These are phyloP conservation scores for Epinotia ramella DNA, from an alignment of 2,888 invertebrate genomes.

Conservation along the genomic window DNA sequence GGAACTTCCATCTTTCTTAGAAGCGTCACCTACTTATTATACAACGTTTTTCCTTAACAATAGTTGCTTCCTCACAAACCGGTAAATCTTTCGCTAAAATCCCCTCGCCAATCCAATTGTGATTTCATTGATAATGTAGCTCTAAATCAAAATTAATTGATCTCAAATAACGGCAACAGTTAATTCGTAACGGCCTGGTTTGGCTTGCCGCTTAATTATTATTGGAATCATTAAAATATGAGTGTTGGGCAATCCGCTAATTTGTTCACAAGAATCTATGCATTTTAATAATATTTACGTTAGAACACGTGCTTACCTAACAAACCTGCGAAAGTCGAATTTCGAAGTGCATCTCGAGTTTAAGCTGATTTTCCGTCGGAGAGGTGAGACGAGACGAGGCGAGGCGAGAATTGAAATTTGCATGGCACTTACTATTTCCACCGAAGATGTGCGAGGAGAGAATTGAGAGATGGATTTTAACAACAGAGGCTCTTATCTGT, in stretches of 20 bases:
- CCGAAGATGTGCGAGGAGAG: too few relatives aligned
- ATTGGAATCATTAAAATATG: conserved; percentile 6
- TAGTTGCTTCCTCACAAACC: neutral
- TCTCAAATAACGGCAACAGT: conserved; percentile 28
- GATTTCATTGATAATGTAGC: conserved; percentile 20
- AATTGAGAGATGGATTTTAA: too few relatives aligned
- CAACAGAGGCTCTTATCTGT: too few relatives aligned
- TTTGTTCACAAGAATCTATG: conserved; percentile 1
- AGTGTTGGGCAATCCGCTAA: neutral
- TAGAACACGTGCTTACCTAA: too few relatives aligned
- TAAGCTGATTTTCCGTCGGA: too few relatives aligned
- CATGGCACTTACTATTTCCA: too few relatives aligned
- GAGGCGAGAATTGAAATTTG: too few relatives aligned
- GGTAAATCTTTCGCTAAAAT: neutral
- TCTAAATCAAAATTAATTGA: conserved; percentile 25
- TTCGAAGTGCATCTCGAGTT: too few relatives aligned
- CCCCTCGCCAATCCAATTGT: neutral
- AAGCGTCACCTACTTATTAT: too few relatives aligned
- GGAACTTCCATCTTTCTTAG: too few relatives aligned
- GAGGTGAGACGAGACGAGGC: too few relatives aligned
- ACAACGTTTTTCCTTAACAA: neutral
- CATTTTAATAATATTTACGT: neutral
- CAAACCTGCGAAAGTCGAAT: too few relatives aligned
- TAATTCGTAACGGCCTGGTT: conserved; percentile 28
- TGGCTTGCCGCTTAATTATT: conserved; percentile 13